Conservation (phyloP, 2,113 vertebrate genomes). For the Trichechus manatus region DNA sequence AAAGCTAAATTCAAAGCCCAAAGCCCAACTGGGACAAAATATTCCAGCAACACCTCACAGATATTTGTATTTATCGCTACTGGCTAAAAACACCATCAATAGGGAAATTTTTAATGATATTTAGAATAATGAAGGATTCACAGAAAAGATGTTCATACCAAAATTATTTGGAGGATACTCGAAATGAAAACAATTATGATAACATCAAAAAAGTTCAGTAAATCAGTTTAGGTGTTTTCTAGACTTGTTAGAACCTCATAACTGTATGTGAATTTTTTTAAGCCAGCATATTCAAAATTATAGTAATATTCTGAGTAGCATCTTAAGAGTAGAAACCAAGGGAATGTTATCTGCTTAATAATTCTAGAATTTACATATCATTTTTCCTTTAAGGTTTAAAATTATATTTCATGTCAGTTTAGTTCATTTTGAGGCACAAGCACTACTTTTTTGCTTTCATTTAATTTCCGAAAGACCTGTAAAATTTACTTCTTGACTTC, state of each 20-base stretch:
- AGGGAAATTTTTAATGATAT: constrained; percentile 8
- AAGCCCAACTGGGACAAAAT: background rate
- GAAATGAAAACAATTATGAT: constrained; percentile 51
- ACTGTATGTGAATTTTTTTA: background rate
- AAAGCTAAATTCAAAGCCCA: constrained; percentile 2
- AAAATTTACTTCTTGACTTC: background rate
- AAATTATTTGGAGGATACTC: constrained; percentile 39
- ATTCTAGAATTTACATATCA: constrained; percentile 26
- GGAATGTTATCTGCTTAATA: background rate
- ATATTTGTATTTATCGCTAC: background rate
- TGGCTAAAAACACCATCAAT: constrained; percentile 34
- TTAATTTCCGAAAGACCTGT: background rate
- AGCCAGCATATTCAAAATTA: background rate
- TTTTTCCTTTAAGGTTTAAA: constrained; percentile 46
- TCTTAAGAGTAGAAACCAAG: background rate
- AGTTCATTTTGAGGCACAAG: background rate
- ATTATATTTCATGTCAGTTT: background rate
- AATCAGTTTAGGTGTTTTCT: background rate
- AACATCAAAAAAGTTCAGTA: constrained; percentile 14
- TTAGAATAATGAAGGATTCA: constrained; percentile 35
- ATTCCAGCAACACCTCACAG: constrained; percentile 1
- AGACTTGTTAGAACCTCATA: background rate
- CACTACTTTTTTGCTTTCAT: background rate
- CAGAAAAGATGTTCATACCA: constrained; percentile 27
- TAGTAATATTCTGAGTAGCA: background rate